phyloP scores from a whole-genome alignment of 2,888 invertebrate genomes.

The Vanessa cardui region DNA sequence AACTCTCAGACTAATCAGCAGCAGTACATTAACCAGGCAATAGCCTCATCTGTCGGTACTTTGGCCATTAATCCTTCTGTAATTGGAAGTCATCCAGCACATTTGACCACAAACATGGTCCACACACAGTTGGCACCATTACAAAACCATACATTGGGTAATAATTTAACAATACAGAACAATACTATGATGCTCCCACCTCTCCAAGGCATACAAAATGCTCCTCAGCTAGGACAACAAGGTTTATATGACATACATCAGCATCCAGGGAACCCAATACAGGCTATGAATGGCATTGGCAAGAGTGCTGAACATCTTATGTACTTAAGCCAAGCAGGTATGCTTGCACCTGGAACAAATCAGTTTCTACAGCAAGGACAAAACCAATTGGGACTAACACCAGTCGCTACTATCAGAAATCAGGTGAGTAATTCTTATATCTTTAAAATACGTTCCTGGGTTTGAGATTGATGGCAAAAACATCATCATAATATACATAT shows the following conservation, averaged over 20 bases:
- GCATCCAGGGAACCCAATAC: conserved; percentile 75
- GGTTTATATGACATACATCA: conserved; percentile 78
- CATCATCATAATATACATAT: too few relatives aligned
- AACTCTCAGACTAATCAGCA: conserved; percentile 80
- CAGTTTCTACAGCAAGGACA: conserved; percentile 85
- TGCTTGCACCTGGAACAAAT: conserved; percentile 84
- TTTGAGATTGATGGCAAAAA: too few relatives aligned
- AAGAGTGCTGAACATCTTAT: conserved; percentile 79
- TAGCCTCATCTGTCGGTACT: conserved; percentile 75
- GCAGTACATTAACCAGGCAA: conserved; percentile 76
- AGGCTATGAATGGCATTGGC: conserved; percentile 79
- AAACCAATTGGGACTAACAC: conserved; percentile 81
- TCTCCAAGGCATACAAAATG: conserved; percentile 77
- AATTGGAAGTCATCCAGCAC: conserved; percentile 76
- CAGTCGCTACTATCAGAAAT: conserved; percentile 74
- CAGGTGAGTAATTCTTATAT: conserved; percentile 60
- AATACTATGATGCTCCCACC: conserved; percentile 79
- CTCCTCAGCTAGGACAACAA: conserved; percentile 78
- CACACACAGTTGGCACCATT: conserved; percentile 81
- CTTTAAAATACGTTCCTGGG: not conserved
- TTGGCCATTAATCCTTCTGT: conserved; percentile 77
- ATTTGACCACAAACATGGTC: conserved; percentile 78
- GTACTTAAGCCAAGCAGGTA: conserved; percentile 79
- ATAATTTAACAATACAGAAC: conserved; percentile 71
- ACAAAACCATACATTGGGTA: conserved; percentile 76